Percentiles rank a stretch among this genome's conserved stretches.
phyloP scores from a whole-genome alignment of 2,797 vertebrate species.

The Lophotriccus pileatus region DNA sequence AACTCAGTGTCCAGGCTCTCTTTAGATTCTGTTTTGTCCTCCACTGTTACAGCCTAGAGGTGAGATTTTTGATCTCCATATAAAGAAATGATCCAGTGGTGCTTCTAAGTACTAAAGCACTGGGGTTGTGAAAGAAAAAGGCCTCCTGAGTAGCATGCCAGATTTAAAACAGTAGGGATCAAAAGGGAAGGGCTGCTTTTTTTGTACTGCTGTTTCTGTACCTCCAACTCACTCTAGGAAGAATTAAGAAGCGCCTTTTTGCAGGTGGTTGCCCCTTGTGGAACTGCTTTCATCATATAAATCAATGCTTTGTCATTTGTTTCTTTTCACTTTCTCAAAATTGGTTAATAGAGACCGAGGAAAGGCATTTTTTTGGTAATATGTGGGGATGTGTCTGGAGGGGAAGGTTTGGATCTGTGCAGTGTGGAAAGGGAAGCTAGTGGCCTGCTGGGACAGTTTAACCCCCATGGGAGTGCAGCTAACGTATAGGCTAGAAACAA shows the following conservation, averaged over 20 bases:
- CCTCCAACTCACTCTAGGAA: not conserved
- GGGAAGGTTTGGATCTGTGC: not conserved
- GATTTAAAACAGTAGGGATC: not conserved
- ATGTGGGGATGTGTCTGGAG: not conserved
- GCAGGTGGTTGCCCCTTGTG: not conserved
- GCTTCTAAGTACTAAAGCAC: not conserved
- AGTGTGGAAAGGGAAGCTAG: too few relatives aligned
- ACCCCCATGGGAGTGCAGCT: too few relatives aligned
- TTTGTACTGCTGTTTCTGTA: not conserved
- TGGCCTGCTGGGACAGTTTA: too few relatives aligned
- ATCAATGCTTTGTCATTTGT: not conserved
- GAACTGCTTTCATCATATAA: not conserved
- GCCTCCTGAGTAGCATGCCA: not conserved
- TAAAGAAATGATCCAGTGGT: not conserved
- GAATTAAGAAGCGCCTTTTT: not conserved
- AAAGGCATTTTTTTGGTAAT: not conserved
- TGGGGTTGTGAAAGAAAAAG: not conserved
- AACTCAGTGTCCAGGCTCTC: not conserved
- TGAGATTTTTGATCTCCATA: not conserved
- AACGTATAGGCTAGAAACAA: too few relatives aligned
- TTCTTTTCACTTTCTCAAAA: not conserved
- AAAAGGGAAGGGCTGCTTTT: not conserved
- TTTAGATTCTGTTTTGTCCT: not conserved
- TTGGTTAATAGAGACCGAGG: accelerated
- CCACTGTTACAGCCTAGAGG: not conserved